Evolutionary conservation across 2,113 vertebrate genomes (phyloP).

Genomic region (Rhinoderma darwinii): DNA sequence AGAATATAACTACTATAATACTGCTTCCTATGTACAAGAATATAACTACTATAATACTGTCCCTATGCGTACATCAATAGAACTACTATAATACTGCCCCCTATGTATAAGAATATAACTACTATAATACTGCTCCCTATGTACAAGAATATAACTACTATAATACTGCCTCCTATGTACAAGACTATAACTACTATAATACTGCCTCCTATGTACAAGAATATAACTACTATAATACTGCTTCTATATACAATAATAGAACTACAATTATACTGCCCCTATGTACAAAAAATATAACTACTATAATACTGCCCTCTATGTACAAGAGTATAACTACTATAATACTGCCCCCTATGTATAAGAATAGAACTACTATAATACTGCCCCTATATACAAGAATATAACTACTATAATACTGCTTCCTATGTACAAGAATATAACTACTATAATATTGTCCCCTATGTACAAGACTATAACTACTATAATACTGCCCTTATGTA

Average conservation of each 20-base stretch:
- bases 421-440: no score
- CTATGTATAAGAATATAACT: not conserved
- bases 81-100: not conserved
- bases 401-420: not conserved
- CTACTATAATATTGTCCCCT: not conserved
- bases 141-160: no score
- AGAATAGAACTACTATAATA: constrained; percentile 2
- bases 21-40: not conserved
- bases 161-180: no score
- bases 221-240: not conserved
- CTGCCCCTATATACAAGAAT: not conserved
- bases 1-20: no score
- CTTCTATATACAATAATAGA: not conserved
- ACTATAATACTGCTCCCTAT: not conserved
- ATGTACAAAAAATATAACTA: not conserved
- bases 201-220: not conserved
- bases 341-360: not conserved
- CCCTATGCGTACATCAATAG: not conserved
- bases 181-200: not conserved
- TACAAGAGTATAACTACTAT: not conserved
- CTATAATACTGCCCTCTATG: not conserved
- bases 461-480: not conserved
- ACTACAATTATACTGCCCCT: not conserved
- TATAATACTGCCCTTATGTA: not conserved
- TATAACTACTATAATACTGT: not conserved